Conservation (phyloP, 2,797 vertebrate species). For the Pygocentrus nattereri region DNA sequence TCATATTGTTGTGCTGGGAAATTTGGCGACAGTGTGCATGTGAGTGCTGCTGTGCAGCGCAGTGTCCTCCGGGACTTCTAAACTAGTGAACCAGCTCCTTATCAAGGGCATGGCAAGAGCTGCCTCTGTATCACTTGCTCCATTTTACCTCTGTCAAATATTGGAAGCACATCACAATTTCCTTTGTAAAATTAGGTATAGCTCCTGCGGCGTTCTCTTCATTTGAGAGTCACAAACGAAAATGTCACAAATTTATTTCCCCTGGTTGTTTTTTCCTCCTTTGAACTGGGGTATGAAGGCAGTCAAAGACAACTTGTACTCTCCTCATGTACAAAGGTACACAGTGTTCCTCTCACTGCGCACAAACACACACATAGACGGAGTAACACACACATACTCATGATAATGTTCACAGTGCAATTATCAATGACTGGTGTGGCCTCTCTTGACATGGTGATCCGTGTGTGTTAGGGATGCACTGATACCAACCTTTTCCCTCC, state of each 20-base stretch:
- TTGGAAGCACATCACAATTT: conserved; percentile 13
- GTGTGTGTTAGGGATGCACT: neutral
- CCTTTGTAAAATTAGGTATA: conserved; percentile 32
- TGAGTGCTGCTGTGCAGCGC: conserved; percentile 9
- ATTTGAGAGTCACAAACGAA: conserved; percentile 27
- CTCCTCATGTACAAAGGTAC: conserved; percentile 23
- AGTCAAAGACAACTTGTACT: conserved; percentile 27
- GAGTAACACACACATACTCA: neutral
- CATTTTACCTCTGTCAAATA: conserved; percentile 21
- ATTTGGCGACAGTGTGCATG: neutral
- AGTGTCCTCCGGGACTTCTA: neutral
- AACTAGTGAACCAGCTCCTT: conserved; percentile 22
- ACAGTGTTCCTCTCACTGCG: conserved; percentile 2
- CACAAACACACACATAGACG: conserved; percentile 14
- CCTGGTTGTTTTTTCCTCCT: conserved; percentile 34
- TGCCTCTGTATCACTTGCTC: neutral
- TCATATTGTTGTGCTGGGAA: conserved; percentile 18
- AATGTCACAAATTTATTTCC: conserved; percentile 40
- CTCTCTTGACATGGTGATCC: neutral
- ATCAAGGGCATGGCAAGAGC: neutral
- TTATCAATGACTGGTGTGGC: neutral
- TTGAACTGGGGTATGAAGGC: conserved; percentile 35
- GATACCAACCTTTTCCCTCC: no score
- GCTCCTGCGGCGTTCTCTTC: conserved; percentile 26
- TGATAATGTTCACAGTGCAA: neutral